phyloP scores from a whole-genome alignment of 2,113 vertebrate genomes.

The Gulo gulo region DNA sequence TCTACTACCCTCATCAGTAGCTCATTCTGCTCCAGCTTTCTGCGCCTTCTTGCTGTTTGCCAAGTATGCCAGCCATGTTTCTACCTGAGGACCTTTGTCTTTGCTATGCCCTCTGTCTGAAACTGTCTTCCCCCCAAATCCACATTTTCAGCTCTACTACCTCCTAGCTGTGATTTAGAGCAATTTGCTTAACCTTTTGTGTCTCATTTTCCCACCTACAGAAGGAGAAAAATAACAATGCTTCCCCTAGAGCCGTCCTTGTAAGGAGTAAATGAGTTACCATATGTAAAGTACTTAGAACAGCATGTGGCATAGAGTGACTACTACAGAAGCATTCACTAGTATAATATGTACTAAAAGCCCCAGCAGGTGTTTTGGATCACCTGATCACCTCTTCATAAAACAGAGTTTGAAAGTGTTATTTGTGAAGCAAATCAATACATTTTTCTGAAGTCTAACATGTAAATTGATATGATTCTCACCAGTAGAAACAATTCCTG shows the following conservation, averaged over 20 bases:
- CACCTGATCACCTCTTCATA: background rate
- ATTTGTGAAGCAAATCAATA: background rate
- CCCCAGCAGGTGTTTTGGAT: background rate
- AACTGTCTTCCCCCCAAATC: background rate
- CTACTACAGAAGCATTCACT: background rate
- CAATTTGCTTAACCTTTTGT: background rate
- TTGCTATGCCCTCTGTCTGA: background rate
- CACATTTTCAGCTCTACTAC: background rate
- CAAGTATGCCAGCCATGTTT: background rate
- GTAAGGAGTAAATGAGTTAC: constrained; percentile 14
- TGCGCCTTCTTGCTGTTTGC: background rate
- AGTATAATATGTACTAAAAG: constrained; percentile 7
- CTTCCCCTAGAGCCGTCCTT: background rate
- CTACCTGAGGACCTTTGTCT: background rate
- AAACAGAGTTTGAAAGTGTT: background rate
- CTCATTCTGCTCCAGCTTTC: background rate
- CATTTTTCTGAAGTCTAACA: constrained; percentile 17
- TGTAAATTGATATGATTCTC: background rate
- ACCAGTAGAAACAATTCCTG: background rate
- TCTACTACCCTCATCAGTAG: background rate
- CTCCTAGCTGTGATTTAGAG: background rate
- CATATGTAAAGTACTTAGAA: background rate
- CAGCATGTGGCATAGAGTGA: background rate
- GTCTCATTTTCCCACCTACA: background rate
- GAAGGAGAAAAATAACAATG: background rate